Percentiles rank a stretch among this genome's conserved stretches.
phyloP scores from a whole-genome alignment of 2,113 vertebrate species.

The Sterrhoptilus dennistouni region DNA sequence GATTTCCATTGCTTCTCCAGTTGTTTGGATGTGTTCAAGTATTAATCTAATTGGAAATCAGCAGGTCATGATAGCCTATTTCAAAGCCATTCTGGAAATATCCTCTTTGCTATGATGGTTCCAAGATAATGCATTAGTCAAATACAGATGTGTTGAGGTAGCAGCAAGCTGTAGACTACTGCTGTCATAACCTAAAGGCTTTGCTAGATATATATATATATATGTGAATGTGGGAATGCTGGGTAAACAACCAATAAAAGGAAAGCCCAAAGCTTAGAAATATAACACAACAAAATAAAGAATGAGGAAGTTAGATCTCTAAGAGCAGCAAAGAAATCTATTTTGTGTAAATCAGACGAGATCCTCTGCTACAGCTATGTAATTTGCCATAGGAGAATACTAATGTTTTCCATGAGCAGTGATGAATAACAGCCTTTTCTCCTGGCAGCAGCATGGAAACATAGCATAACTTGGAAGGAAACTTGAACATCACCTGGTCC shows the following conservation, averaged over 20 bases:
- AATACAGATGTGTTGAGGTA: neutral
- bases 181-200: neutral
- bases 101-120: neutral
- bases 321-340: neutral
- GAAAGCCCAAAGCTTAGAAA: neutral
- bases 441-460: neutral
- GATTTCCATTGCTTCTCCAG: neutral
- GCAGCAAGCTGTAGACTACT: neutral
- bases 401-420: neutral
- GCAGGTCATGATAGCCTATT: neutral
- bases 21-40: neutral
- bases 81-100: neutral
- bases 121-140: neutral
- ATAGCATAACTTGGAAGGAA: neutral
- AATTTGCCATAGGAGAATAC: neutral
- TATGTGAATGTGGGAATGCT: neutral
- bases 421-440: neutral
- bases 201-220: neutral
- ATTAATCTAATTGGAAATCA: neutral
- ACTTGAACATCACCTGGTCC: neutral
- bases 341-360: neutral
- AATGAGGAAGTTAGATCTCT: neutral
- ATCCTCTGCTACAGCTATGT: neutral
- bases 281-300: neutral
- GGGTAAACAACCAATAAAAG: neutral